Evolutionary conservation across 2,797 vertebrate genomes (phyloP), one percentile per base, ranked within the genome.

Genomic region (Etheostoma nigrum): DNA sequence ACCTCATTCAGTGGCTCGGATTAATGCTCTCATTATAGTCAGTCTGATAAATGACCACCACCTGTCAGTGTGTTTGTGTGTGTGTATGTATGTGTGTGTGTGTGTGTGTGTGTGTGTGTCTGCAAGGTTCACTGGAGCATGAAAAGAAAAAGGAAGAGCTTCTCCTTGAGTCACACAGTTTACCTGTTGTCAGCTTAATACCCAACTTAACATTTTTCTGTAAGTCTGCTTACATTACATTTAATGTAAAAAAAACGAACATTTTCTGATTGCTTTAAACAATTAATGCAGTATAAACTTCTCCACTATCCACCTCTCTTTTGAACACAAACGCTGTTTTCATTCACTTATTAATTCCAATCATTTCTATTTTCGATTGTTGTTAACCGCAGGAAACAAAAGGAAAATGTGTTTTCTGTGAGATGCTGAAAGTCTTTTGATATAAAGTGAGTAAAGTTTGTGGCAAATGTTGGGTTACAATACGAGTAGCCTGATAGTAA

Each of bases 1-100:
- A 87, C 77, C 90, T 83, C 70, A 76, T 87, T 86, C 72, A 78
- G 40, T 64, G 79, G 70, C 83, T 76, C 84, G 76, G 83, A 92
- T 92, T 86, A 92, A 89, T 88, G 87, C 68, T 76, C 81, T 91
- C 73, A 89, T 92, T 92, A 91, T 71, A 78, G 85, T 64, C 74
- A 42, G 54, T 74, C 77, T 89, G 81, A 85, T 83, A 80, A 88
- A 90, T 86, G 76, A 83, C 82, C 80, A 83, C 74, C 83, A 85
- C 73, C 76, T 88, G 81, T 74, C 81, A 62, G 58, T 14, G 19
- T 57, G 52, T 57, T 76, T 59, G 72, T 54, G 58, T n/a, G n/a
- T 55, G 53, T 58, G 57, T 51, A 49, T 57, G 58, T 11, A 68
- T 48, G n/a, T 23, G 64, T 62, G 70, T 65, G 64, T 73, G 74